A percentile compares a stretch with the other conserved stretches of the same genome.
These are phyloP conservation scores for Bubo blakistoni DNA, from an alignment of 2,113 vertebrate species.

Conservation along the genomic window DNA sequence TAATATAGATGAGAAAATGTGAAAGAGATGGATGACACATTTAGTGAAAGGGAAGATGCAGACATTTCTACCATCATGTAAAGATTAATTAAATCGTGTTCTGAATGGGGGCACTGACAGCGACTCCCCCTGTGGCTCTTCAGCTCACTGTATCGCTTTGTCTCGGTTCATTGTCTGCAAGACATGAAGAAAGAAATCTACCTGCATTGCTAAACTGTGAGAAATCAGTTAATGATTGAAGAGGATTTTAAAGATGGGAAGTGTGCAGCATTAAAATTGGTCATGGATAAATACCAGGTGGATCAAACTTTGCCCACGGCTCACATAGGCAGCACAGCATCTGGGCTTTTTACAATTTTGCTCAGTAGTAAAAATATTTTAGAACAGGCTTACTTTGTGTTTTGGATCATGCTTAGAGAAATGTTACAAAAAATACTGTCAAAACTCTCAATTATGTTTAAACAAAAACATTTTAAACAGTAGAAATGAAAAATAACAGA, in stretches of 20 bases:
- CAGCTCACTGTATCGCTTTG: neutral
- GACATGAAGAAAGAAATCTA: neutral
- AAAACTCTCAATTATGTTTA: neutral
- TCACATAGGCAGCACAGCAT: neutral
- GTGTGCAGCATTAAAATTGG: neutral
- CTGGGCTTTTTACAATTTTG: neutral
- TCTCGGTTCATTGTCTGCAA: neutral
- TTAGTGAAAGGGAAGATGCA: neutral
- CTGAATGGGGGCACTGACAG: neutral
- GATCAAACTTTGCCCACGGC: neutral
- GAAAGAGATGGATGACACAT: neutral
- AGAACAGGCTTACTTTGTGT: neutral
- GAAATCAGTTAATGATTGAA: conserved; percentile 15
- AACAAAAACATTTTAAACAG: neutral
- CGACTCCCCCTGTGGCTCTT: neutral
- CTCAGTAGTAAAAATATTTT: neutral
- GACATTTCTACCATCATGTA: neutral
- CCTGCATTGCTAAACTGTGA: neutral
- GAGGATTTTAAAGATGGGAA: neutral
- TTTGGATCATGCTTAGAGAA: neutral
- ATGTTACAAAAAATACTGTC: neutral
- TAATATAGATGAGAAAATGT: neutral
- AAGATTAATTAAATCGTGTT: neutral
- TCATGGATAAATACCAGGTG: neutral
- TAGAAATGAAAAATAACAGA: neutral